Evolutionary conservation across 2,113 vertebrate genomes (phyloP).

Genomic region (Galeopterus variegatus): DNA sequence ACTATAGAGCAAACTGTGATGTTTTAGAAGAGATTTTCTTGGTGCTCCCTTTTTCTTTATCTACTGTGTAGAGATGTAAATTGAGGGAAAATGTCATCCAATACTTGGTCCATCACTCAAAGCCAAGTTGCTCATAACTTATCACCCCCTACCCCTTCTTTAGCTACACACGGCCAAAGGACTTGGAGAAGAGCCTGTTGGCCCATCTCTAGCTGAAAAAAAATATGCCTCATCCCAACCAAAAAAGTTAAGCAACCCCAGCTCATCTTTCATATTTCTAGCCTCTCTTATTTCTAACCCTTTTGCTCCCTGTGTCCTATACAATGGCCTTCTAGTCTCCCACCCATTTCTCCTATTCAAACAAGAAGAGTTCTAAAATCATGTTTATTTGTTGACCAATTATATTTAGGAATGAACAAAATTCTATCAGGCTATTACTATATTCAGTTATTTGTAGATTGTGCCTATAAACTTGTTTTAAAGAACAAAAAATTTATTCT

Average conservation of each 20-base stretch:
- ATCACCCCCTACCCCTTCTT: background rate
- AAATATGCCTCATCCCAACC: background rate
- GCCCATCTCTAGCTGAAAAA: background rate
- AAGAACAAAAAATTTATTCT: background rate
- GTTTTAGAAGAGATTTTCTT: constrained; percentile 23
- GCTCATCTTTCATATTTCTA: background rate
- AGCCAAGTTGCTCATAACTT: background rate
- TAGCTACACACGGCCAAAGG: background rate
- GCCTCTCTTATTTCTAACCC: background rate
- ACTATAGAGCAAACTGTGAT: background rate
- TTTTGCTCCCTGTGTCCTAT: background rate
- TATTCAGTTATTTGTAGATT: background rate
- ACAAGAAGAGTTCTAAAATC: background rate
- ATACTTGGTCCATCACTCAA: background rate
- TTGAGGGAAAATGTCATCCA: background rate
- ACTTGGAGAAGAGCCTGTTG: background rate
- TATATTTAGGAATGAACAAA: constrained; percentile 46
- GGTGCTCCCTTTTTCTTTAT: background rate
- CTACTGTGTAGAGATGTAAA: background rate
- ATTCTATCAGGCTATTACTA: background rate
- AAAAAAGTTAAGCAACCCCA: background rate
- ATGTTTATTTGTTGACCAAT: background rate
- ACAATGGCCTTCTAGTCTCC: background rate
- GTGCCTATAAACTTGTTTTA: background rate
- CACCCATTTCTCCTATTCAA: background rate